phyloP scores from a whole-genome alignment of 2,888 invertebrate species.

The Perithous albicinctus region DNA sequence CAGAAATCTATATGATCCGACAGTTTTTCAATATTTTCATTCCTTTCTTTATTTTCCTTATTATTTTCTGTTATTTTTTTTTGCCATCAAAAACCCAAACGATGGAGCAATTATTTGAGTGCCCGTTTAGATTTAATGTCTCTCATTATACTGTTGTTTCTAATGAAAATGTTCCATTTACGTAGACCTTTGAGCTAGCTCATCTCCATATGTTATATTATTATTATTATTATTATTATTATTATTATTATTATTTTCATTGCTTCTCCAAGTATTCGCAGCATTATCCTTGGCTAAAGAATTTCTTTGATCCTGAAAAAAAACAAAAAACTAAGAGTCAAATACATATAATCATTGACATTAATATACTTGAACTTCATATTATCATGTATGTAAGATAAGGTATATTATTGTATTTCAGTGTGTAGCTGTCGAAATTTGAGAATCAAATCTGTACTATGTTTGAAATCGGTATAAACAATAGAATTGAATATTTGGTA shows the following conservation, averaged over 20 bases:
- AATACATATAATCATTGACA: conserved; percentile 58
- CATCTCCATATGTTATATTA: conserved; percentile 13
- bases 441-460: conserved; percentile 64
- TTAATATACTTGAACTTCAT: conserved; percentile 65
- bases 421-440: conserved; percentile 61
- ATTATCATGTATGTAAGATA: conserved; percentile 63
- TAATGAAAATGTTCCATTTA: conserved; percentile 27
- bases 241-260: conserved; percentile 4
- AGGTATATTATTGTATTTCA: conserved; percentile 61
- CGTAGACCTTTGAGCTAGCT: conserved; percentile 15
- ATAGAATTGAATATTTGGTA: conserved; percentile 65
- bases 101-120: conserved; percentile 39
- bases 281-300: conserved; percentile 57
- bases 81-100: neutral
- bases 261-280: conserved; percentile 52
- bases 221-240: conserved; percentile 5
- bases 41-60: conserved; percentile 6
- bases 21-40: conserved; percentile 13
- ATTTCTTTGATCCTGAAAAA: conserved; percentile 45
- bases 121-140: conserved; percentile 19
- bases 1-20: conserved; percentile 37
- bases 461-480: conserved; percentile 59
- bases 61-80: conserved; percentile 7
- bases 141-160: conserved; percentile 26
- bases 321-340: conserved; percentile 30